phyloP scores from a whole-genome alignment of 2,113 vertebrate species.

The Corythaeola cristata region DNA sequence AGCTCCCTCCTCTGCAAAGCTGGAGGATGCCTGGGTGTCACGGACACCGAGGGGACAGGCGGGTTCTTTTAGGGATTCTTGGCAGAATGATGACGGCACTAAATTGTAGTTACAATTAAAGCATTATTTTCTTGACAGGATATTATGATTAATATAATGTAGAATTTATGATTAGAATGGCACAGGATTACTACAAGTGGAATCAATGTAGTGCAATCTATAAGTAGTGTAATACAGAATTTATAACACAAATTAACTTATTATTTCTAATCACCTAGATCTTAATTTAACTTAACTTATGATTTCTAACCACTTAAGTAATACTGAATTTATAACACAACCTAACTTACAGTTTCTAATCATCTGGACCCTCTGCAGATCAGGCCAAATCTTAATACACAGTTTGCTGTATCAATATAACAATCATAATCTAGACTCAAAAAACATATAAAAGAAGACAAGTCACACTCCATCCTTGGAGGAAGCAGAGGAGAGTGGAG shows the following conservation, averaged over 20 bases:
- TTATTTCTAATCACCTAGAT: background rate
- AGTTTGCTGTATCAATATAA: background rate
- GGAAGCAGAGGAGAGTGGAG: background rate
- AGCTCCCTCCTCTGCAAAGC: background rate
- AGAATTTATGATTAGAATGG: background rate
- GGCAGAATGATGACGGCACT: background rate
- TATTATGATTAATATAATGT: background rate
- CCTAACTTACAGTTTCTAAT: background rate
- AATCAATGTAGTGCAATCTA: background rate
- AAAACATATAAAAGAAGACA: background rate
- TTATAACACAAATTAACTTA: background rate
- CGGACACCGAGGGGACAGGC: background rate
- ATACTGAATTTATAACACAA: no score
- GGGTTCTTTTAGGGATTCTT: background rate
- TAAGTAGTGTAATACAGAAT: background rate
- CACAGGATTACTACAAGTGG: background rate
- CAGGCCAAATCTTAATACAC: background rate
- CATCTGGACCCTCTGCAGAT: background rate
- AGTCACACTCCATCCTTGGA: background rate
- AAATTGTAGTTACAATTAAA: background rate
- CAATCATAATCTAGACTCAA: background rate
- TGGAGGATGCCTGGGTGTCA: background rate
- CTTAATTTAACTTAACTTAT: background rate
- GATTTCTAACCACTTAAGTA: background rate
- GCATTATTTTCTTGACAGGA: background rate